phyloP scores from a whole-genome alignment of 1,140 invertebrate genomes.

The Ladona fulva region DNA sequence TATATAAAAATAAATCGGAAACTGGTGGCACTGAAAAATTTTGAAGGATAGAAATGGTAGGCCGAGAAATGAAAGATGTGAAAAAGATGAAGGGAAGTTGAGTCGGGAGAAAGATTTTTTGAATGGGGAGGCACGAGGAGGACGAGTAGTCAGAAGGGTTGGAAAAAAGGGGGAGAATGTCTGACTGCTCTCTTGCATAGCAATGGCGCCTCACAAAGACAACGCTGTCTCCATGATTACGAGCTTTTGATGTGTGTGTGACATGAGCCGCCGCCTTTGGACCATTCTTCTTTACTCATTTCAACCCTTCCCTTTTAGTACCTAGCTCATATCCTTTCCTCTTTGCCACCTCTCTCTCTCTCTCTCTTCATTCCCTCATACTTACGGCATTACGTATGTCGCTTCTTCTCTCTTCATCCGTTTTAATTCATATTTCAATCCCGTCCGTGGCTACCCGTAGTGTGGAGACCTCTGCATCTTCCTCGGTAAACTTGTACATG shows the following conservation, averaged over 20 bases:
- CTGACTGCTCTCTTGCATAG: neutral
- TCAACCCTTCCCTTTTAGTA: neutral
- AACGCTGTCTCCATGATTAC: constrained; percentile 8
- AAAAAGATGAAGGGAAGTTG: neutral
- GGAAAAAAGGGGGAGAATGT: neutral
- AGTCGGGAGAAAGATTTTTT: neutral
- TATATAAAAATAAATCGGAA: no score
- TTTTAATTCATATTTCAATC: no score
- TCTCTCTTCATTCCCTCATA: neutral
- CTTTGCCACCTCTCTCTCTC: neutral
- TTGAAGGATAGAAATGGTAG: no score
- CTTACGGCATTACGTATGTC: neutral
- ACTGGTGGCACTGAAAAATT: no score
- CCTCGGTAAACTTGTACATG: no score
- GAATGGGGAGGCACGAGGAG: neutral
- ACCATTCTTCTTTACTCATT: neutral
- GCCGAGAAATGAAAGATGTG: no score
- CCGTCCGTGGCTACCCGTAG: no score
- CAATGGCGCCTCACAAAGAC: neutral
- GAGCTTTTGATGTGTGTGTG: neutral
- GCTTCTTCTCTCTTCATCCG: neutral
- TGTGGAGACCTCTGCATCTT: no score
- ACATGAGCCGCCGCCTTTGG: neutral
- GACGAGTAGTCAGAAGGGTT: neutral
- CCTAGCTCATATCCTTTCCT: neutral